Base-by-base conservation (phyloP, 2,888 invertebrate species). In the Tachystola acroxantha region DNA sequence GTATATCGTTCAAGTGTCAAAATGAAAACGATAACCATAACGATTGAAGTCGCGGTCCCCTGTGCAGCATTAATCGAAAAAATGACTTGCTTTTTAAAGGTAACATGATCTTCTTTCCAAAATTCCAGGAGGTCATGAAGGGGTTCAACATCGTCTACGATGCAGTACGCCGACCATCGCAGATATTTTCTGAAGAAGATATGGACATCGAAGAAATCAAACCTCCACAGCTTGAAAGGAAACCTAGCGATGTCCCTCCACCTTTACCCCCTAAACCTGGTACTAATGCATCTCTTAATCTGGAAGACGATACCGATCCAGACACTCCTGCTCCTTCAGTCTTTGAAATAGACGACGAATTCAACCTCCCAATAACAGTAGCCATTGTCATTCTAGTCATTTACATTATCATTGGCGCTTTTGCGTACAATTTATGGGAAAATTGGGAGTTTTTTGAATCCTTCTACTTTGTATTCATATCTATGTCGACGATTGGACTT, bases 401-500 rank as follows among this genome's bases (percentile, higher is more conserved):
- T 0, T 99, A 99, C 76, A 96, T 98, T 29, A 89, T 97, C 40
- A 74, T 94, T 10, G 98, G 98, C 0, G 96, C 96, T 0, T 87
- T 92, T 1, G 90, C 94, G 1, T 98, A 94, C 59, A 91, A 90
- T 22, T 64, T 91, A 10, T 92, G 92, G 89, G 95, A 95, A 71
- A 84, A 89, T 0, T 99, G 98, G 98, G 89, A 89, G n/a, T 95
- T 96, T 73, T 94, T 97, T 58, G 95, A 96, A 41, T 93, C 98
- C 0, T 96, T 99, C 70, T 99, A 99, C 75, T 99, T 98, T 70
- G 96, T 98, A 3, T 98, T 98, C 69, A 95, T 98, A 54, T 97
- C 97, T 0, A 95, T 98, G 92, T 96, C 96, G 1, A 99, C 98
- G 0, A 97, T 99, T 39, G 98, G 98, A n/a, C 95, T 98, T 54